These are phyloP conservation scores for Actinemys pallida DNA, from an alignment of 2,113 vertebrate species.

Conservation along the genomic window DNA sequence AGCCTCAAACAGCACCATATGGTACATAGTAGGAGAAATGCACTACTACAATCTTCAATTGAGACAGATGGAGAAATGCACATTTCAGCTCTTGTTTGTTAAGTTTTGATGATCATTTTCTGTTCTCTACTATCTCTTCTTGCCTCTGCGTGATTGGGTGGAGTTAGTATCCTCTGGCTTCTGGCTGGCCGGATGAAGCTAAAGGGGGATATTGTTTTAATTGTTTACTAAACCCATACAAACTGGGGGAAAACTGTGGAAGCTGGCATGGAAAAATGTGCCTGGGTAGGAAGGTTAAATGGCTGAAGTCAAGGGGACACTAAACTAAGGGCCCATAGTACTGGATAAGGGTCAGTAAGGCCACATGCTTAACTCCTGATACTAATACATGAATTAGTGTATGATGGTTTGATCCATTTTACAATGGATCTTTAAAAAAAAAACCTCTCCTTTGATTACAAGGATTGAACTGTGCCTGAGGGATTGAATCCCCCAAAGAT, in stretches of 20 bases:
- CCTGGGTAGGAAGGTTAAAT: slow-evolving; percentile 36
- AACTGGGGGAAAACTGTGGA: neutral
- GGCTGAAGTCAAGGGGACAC: slow-evolving; percentile 61
- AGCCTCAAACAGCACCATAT: slow-evolving; percentile 51
- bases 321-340: slow-evolving; percentile 32
- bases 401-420: slow-evolving; percentile 22
- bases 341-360: slow-evolving; percentile 34
- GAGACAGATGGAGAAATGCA: slow-evolving; percentile 58
- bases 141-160: neutral
- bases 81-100: slow-evolving; percentile 38
- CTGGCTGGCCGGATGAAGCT: slow-evolving; percentile 12
- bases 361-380: slow-evolving; percentile 57
- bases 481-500: neutral
- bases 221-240: slow-evolving; percentile 51
- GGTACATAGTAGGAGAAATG: slow-evolving; percentile 39
- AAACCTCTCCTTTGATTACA: neutral
- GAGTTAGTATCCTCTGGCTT: neutral
- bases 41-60: slow-evolving; percentile 5
- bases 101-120: neutral
- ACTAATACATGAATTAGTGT: slow-evolving; percentile 42
- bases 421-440: neutral
- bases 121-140: slow-evolving; percentile 1
- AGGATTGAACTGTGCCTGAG: neutral
- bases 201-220: slow-evolving; percentile 33
- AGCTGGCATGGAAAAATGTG: neutral